These are phyloP conservation scores for Darevskia mixta DNA, from an alignment of 2,797 vertebrate species.

Conservation along the genomic window DNA sequence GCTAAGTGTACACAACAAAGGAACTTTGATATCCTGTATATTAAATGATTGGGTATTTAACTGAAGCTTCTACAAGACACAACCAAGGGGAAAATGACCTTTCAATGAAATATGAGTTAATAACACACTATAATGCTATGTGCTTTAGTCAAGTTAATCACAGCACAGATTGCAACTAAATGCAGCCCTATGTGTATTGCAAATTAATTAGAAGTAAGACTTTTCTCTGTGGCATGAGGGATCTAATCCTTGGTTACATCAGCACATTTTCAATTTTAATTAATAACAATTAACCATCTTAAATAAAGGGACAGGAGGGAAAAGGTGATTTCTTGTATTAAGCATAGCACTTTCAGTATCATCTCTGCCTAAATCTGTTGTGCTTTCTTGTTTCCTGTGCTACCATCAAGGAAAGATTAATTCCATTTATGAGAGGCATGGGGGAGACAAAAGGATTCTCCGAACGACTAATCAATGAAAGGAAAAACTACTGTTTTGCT, in stretches of 20 bases:
- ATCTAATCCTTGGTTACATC: constrained; percentile 62
- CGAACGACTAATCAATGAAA: constrained; percentile 69
- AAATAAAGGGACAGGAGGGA: constrained; percentile 51
- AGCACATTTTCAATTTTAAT: constrained; percentile 67
- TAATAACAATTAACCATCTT: constrained; percentile 67
- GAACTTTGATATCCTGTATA: constrained; percentile 51
- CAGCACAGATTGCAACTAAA: constrained; percentile 58
- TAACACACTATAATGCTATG: constrained; percentile 56
- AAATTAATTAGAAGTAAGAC: constrained; percentile 72
- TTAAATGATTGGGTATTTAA: constrained; percentile 56
- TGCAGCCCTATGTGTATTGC: constrained; percentile 70
- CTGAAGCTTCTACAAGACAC: constrained; percentile 49
- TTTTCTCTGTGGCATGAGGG: constrained; percentile 55
- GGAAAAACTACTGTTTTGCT: constrained; percentile 64
- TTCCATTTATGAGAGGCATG: constrained; percentile 58
- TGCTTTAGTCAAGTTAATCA: constrained; percentile 61
- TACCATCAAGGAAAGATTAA: constrained; percentile 64
- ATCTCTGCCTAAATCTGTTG: constrained; percentile 49
- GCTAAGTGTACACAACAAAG: not conserved
- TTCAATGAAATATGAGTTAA: constrained; percentile 74
- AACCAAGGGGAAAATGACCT: constrained; percentile 66
- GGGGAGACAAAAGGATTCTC: constrained; percentile 56
- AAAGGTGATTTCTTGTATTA: constrained; percentile 47
- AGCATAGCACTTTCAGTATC: constrained; percentile 32
- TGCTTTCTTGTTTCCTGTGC: constrained; percentile 63